These are phyloP conservation scores for Pipistrellus pipistrellus DNA, from an alignment of 2,797 vertebrate species.

Conservation along the genomic window DNA sequence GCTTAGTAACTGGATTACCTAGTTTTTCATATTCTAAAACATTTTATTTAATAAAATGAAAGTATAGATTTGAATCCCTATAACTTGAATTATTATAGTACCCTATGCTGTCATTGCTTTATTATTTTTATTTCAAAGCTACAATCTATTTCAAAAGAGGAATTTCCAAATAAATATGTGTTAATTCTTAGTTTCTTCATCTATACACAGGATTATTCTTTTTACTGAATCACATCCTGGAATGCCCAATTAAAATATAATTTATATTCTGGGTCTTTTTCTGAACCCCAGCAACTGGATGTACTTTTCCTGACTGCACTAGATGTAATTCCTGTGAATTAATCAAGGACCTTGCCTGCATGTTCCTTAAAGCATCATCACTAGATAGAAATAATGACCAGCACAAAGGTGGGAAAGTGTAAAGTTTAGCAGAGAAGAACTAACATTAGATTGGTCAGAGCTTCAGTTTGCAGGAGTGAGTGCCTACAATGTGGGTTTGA, in stretches of 20 bases:
- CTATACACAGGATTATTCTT: background rate
- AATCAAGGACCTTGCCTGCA: background rate
- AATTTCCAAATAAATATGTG: constrained; percentile 47
- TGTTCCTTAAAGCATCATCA: background rate
- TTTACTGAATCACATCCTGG: background rate
- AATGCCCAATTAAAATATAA: constrained; percentile 33
- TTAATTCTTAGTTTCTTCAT: constrained; percentile 24
- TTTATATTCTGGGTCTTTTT: background rate
- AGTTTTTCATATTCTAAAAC: background rate
- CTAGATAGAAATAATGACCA: background rate
- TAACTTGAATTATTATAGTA: background rate
- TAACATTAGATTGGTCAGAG: background rate
- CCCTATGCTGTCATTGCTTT: background rate
- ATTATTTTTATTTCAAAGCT: constrained; percentile 20
- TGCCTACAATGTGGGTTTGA: background rate
- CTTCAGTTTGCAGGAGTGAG: fast-evolving
- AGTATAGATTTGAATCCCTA: background rate
- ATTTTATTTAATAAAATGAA: constrained; percentile 7
- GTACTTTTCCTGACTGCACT: background rate
- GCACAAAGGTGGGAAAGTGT: fast-evolving
- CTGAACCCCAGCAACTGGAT: background rate
- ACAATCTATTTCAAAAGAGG: background rate
- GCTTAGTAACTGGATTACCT: background rate
- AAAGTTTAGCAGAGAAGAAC: background rate
- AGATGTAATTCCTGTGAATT: background rate